These are phyloP conservation scores for Caenorhabditis briggsae DNA, from an alignment of 1,140 invertebrate genomes.

Conservation along the genomic window DNA sequence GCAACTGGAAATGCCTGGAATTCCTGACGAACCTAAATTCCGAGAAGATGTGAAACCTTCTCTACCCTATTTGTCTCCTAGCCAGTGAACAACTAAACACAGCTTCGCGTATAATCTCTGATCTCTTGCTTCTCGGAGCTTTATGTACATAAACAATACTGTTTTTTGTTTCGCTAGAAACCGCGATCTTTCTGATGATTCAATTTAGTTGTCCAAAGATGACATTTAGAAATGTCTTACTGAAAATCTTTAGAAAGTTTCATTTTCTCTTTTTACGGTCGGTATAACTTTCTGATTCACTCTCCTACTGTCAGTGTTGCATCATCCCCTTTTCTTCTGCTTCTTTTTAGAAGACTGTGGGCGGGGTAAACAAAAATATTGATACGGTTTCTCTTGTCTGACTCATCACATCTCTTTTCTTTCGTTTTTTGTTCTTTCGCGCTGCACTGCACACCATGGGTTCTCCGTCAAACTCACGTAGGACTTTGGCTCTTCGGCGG, in stretches of 20 bases:
- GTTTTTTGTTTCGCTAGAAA: neutral
- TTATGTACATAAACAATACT: neutral
- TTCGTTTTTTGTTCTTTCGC: neutral
- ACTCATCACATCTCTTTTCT: conserved; percentile 18
- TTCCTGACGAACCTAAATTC: too few relatives aligned
- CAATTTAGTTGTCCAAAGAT: conserved; percentile 24
- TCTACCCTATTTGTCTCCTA: too few relatives aligned
- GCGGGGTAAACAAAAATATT: conserved; percentile 33
- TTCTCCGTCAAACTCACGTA: conserved; percentile 20
- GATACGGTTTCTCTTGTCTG: conserved; percentile 28
- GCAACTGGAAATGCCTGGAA: neutral
- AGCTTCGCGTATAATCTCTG: neutral
- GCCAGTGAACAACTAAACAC: too few relatives aligned
- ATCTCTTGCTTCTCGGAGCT: neutral
- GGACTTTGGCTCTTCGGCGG: conserved; percentile 47
- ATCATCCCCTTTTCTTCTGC: neutral
- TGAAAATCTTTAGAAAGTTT: conserved; percentile 6
- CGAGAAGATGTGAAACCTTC: too few relatives aligned
- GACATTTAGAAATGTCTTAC: neutral
- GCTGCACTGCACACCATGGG: neutral
- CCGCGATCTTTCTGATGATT: neutral
- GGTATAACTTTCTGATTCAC: conserved; percentile 38
- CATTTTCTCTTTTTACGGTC: conserved; percentile 22
- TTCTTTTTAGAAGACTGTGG: neutral
- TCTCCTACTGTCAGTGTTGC: conserved; percentile 1